Base-by-base conservation (phyloP, 2,888 invertebrate genomes). In the Synergus japonicus region DNA sequence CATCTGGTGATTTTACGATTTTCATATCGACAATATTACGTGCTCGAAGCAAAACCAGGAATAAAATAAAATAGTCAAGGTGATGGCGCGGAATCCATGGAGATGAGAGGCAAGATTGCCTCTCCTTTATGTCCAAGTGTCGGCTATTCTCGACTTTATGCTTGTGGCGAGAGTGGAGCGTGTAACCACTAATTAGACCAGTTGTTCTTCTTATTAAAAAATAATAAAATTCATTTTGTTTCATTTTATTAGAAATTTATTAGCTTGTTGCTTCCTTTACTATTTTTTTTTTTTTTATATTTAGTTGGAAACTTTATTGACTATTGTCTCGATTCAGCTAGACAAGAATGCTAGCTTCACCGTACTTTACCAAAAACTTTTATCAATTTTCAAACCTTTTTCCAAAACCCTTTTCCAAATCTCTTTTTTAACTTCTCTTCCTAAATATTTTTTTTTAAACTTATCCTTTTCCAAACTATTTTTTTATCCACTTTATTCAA, bases 41-140 rank as follows among this genome's bases (percentile, higher is more conserved):
- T 49, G 29, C 69, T 73, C 49, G 15, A n/a, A 73, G 49, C 37
- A 73, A 37, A 73, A 29, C 13, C 49, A 15, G 29, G 15, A 29
- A 73, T 73, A 73, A 73, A 73, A 85, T 84, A 85, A 85, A 88
- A 85, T 83, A 83, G 83, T 77, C 73, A 65, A 83, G 84, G 82
- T 82, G 84, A 87, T 84, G 84, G 86, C 84, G 85, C 84, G 78
- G 84, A 82, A 85, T 86, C 86, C 82, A 82, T 81, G 83, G 82
- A 90, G 88, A 90, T 88, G 87, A 87, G 87, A 87, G 82, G 79
- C 79, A 85, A 87, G 88, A 89, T 88, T 85, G 82, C 84, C 84
- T 85, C 82, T 86, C 86, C 84, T 86, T 87, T 87, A 86, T 78
- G 78, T 65, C 69, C 60, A 41, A 79, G 76, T 79, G 83, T 83